phyloP scores from a whole-genome alignment of 2,888 invertebrate genomes.

The Microplitis manilae region DNA sequence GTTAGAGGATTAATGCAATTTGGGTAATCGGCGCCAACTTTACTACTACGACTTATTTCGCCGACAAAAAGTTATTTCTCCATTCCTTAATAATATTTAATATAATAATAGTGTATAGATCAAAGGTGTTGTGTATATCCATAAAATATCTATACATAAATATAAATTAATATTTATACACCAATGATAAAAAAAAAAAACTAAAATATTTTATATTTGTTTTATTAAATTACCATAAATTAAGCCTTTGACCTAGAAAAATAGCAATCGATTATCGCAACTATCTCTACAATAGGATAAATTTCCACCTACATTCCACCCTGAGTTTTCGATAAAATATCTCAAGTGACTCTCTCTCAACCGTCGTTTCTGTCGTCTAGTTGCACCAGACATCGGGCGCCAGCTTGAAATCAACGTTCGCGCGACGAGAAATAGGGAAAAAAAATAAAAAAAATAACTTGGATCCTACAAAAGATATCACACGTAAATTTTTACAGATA shows the following conservation, averaged over 20 bases:
- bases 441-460: conserved; percentile 5
- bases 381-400: conserved; percentile 40
- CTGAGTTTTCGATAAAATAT: conserved; percentile 41
- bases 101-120: background rate
- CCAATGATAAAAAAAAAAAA: background rate
- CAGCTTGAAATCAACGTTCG: conserved; percentile 41
- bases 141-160: too few relatives aligned
- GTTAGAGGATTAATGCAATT: conserved; percentile 63
- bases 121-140: too few relatives aligned
- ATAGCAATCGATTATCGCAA: conserved; percentile 35
- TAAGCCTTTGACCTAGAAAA: conserved; percentile 43
- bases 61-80: background rate
- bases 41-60: background rate
- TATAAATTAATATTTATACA: too few relatives aligned
- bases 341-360: conserved; percentile 25
- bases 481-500: conserved; percentile 1
- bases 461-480: conserved; percentile 13
- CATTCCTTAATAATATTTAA: background rate
- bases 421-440: background rate
- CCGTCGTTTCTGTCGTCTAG: conserved; percentile 28
- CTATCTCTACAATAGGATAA: conserved; percentile 32
- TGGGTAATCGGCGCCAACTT: conserved; percentile 71
- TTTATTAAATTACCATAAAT: conserved; percentile 37
- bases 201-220: background rate
- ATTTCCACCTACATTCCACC: conserved; percentile 33